Percentiles rank a stretch among this genome's conserved stretches.
These are phyloP conservation scores for Ctenochaetus hawaiiensis DNA, from an alignment of 2,797 vertebrate species.

Conservation along the genomic window DNA sequence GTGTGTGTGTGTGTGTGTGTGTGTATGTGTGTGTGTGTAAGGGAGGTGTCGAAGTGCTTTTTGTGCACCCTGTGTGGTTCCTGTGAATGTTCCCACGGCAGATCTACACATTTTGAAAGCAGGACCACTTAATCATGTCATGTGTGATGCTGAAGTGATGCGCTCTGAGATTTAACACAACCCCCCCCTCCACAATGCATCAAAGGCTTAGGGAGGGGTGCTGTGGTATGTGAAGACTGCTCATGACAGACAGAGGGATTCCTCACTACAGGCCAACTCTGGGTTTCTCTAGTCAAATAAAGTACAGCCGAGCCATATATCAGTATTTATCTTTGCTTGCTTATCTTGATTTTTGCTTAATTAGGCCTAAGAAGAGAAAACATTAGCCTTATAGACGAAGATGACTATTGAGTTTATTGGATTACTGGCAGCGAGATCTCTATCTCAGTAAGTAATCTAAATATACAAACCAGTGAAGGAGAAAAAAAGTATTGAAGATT, in stretches of 20 bases:
- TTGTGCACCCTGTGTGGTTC: slow-evolving; percentile 22
- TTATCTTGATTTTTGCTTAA: slow-evolving; percentile 24
- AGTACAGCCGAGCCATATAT: neutral
- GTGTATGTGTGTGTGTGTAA: neutral
- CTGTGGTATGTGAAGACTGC: slow-evolving; percentile 22
- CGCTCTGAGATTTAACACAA: slow-evolving; percentile 43
- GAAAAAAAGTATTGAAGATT: neutral
- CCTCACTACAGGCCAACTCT: slow-evolving; percentile 15
- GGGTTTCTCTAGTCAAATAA: slow-evolving; percentile 8
- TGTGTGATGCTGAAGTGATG: slow-evolving; percentile 50
- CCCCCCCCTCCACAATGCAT: slow-evolving; percentile 28
- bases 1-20: neutral
- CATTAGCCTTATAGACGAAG: slow-evolving; percentile 18
- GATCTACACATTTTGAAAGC: slow-evolving; percentile 56
- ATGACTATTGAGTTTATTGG: slow-evolving; percentile 35
- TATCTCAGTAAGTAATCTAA: slow-evolving; percentile 45
- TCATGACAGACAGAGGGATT: neutral
- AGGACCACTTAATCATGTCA: slow-evolving; percentile 46
- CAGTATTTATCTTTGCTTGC: slow-evolving; percentile 37
- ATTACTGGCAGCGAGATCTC: slow-evolving; percentile 30
- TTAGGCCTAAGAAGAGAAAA: slow-evolving; percentile 34
- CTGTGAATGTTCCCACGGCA: slow-evolving; percentile 50
- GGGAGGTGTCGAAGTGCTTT: slow-evolving; percentile 23
- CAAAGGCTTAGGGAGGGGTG: slow-evolving; percentile 48
- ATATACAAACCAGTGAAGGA: neutral